Percentiles rank a stretch among this genome's conserved stretches.
Evolutionary conservation across 2,113 vertebrate genomes (phyloP).

Genomic region (Lepus europaeus): DNA sequence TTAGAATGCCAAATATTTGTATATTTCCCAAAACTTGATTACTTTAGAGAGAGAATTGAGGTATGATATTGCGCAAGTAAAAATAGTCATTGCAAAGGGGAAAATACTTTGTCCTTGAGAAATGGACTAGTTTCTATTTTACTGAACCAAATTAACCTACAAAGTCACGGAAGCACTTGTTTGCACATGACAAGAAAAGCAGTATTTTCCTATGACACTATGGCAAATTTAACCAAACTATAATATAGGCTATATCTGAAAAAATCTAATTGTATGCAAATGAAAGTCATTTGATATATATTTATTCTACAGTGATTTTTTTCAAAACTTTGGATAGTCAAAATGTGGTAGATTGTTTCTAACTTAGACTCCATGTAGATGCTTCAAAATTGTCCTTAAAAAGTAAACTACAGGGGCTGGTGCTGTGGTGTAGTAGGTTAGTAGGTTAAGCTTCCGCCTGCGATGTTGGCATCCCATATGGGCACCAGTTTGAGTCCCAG

Average conservation of each 20-base stretch:
- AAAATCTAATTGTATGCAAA: conserved; percentile 24
- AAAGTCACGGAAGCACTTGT: not conserved
- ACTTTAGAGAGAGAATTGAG: not conserved
- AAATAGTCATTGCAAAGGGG: conserved; percentile 23
- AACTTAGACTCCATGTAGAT: not conserved
- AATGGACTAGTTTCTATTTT: conserved; percentile 38
- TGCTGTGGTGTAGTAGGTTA: too few species aligned
- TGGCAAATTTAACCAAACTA: conserved; percentile 30
- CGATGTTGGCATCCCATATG: too few species aligned
- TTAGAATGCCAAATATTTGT: conserved; percentile 59
- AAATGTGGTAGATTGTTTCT: not conserved
- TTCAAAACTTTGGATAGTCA: not conserved
- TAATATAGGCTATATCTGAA: not conserved
- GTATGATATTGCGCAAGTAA: conserved; percentile 22
- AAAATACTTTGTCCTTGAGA: not conserved
- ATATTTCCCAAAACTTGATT: conserved; percentile 52
- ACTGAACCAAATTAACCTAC: not conserved
- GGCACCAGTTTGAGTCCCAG: too few species aligned
- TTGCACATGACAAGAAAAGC: not conserved
- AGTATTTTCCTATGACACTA: conserved; percentile 11
- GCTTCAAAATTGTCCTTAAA: not conserved
- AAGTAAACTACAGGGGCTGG: not conserved
- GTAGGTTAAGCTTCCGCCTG: too few species aligned
- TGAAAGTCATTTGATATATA: conserved; percentile 25
- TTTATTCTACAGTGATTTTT: not conserved